Evolutionary conservation across 2,797 vertebrate species (phyloP).

Genomic region (Agapornis canus): DNA sequence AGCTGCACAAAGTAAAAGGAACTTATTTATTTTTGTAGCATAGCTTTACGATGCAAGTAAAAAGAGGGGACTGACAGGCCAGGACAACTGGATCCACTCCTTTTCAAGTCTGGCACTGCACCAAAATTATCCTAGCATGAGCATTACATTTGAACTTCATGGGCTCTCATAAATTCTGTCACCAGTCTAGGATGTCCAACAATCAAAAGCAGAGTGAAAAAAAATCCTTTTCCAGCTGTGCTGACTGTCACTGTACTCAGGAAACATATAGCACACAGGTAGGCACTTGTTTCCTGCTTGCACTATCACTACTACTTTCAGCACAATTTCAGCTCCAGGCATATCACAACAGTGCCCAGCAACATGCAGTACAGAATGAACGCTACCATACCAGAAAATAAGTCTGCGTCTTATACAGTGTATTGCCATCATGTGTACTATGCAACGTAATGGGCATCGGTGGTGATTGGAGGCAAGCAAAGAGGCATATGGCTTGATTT

Average conservation of each 20-base stretch:
- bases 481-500: background rate
- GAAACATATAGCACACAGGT: background rate
- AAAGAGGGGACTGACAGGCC: background rate
- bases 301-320: background rate
- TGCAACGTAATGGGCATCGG: background rate
- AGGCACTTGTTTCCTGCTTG: background rate
- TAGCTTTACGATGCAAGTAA: background rate
- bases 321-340: background rate
- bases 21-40: background rate
- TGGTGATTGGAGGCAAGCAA: background rate
- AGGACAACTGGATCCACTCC: background rate
- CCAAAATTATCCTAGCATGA: background rate
- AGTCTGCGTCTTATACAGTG: fast-evolving
- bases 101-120: background rate
- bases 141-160: background rate
- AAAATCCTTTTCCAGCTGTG: background rate
- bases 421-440: background rate
- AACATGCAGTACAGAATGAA: background rate
- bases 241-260: background rate
- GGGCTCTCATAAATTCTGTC: background rate
- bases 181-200: background rate
- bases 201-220: background rate
- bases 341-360: background rate
- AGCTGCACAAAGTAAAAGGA: background rate
- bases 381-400: background rate